Base-by-base conservation (phyloP, 2,113 vertebrate genomes). In the Passer domesticus region DNA sequence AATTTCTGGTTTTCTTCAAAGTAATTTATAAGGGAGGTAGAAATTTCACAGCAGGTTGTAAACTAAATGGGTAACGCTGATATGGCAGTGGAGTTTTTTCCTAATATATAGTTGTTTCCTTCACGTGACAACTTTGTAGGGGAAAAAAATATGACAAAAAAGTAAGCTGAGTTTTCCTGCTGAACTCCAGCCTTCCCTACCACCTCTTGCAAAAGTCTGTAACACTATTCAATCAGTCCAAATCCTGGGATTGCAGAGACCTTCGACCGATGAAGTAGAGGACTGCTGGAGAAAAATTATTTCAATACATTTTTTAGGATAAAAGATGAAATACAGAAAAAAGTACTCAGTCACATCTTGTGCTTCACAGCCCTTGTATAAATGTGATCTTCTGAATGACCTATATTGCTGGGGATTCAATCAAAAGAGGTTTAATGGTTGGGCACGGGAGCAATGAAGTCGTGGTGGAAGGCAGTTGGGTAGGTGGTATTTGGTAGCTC, bases 211-310 rank as follows among this genome's bases (percentile, higher is more conserved):
- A 70, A 87, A 89, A 62, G 27, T 13, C 30, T 67, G 11, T 59
- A 41, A 43, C 14, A 39, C 21, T 52, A 60, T 72, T 68, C 49
- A 62, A 31, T 67, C 60, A 78, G n/a, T 24, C 25, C 79, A 41
- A 95, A 82, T n/a, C 5, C 35, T 27, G 50, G 22, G 19, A 78
- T 7, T 67, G 8, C 4, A 4, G 69, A 58, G 46, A 82, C 15
- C 18, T 87, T 77, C 0, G 0, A 58, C 8, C 0, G 0, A 75
- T 35, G 7, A 77, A 66, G 47, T 1, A 53, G 19, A 91, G 11
- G 49, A 52, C 37, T 87, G 20, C 23, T 43, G 14, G 27, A 77
- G 11, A 81, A 79, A 77, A 33, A 44, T 49, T 4, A 5, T 39
- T 87, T 92, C 7, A 0, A 35, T 25, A 30, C 25, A 11, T 18